These are phyloP conservation scores for Eidolon helvum DNA, from an alignment of 2,113 vertebrate genomes.

Conservation along the genomic window DNA sequence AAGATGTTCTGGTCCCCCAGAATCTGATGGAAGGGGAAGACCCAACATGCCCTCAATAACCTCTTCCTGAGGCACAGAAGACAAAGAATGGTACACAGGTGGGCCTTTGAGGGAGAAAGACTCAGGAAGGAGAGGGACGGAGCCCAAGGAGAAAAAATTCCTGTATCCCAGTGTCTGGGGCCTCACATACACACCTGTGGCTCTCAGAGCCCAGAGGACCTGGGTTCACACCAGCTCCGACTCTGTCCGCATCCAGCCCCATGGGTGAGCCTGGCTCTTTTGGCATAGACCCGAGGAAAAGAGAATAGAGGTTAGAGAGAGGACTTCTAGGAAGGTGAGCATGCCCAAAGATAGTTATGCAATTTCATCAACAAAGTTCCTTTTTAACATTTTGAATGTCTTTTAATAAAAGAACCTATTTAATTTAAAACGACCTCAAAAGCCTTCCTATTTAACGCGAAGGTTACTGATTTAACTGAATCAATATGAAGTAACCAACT, in stretches of 20 bases:
- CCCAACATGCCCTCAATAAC: background rate
- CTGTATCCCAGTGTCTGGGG: background rate
- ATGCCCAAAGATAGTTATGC: background rate
- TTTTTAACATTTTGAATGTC: background rate
- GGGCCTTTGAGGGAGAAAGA: background rate
- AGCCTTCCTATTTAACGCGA: background rate
- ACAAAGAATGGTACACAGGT: background rate
- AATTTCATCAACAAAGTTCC: background rate
- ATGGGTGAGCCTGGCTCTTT: background rate
- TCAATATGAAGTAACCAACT: background rate
- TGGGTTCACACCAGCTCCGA: accelerated
- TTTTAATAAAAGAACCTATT: background rate
- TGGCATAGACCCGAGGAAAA: background rate
- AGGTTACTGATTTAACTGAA: background rate
- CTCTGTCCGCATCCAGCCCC: background rate
- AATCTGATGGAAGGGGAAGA: background rate
- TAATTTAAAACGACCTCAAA: slow-evolving; percentile 58
- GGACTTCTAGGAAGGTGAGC: background rate
- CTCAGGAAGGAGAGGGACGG: background rate
- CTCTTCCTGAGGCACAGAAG: background rate
- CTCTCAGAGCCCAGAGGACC: background rate
- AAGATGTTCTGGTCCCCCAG: background rate
- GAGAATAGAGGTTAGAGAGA: background rate
- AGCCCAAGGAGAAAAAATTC: background rate
- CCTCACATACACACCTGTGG: accelerated